Base-by-base conservation (phyloP, 2,888 invertebrate species). In the Cotesia congregata region DNA sequence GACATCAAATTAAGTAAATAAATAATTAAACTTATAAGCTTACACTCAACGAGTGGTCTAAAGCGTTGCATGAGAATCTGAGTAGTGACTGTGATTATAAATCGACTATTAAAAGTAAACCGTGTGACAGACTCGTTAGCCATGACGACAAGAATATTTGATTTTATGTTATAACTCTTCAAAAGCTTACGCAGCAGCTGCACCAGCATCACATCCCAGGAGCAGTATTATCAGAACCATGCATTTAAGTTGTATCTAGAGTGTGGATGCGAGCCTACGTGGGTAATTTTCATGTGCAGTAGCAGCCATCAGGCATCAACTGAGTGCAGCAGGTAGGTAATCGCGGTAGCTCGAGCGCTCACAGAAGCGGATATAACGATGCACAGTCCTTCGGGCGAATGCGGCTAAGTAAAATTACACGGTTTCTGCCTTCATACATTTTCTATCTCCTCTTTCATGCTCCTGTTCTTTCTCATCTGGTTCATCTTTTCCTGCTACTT, bases 361-460 rank as follows among this genome's bases (percentile, higher is more conserved):
- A 73, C 62, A 71, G 65, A 75, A 62, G 71, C 71, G 61, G 30
- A 71, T 71, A 71, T 71, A 71, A 71, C 71, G 61, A 71, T 15
- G 64, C 64, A 38, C 72, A 62, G 68, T 78, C 80, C 79, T 79
- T 60, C 76, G 79, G 82, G 80, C 82, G 77, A 79, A 79, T 76
- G 77, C 80, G 79, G 81, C 81, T 82, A 83, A 85, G 82, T 82
- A 80, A 83, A 82, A 85, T 84, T 85, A 81, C 83, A 83, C 83
- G 82, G 82, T 83, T 84, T 83, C 79, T 79, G 74, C 75, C 67
- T 76, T 72, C 71, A 30, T 30, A 30, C 12, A 38, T 20, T 65
- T 65, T 5, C 65, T 38, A 65, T 65, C 65, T 9, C 12, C 30
- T 72, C 40, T 41, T 72, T 59, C 12, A 17, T 72, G 62, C 39